Percentiles rank a stretch among this genome's conserved stretches.
Evolutionary conservation across 2,113 vertebrate species (phyloP).

Genomic region (Toxotes jaculatrix): DNA sequence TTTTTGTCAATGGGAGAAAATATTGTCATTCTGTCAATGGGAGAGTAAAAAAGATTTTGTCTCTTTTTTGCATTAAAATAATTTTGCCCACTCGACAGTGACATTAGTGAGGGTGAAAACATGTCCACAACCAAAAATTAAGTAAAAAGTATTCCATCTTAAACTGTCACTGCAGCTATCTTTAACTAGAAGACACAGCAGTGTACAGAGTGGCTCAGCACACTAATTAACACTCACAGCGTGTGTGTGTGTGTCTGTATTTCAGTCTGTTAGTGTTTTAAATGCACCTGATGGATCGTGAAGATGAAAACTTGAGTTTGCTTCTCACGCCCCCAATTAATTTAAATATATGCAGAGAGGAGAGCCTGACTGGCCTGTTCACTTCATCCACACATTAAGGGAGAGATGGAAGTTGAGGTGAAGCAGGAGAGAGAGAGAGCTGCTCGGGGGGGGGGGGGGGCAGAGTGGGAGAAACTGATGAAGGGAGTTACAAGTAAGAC

Average conservation of each 20-base stretch:
- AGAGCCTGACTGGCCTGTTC: conserved; percentile 56
- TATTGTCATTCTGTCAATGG: neutral
- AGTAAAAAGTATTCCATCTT: conserved; percentile 10
- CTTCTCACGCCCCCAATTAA: conserved; percentile 77
- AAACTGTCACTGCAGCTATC: conserved; percentile 33
- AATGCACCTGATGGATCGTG: conserved; percentile 75
- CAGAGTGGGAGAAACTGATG: neutral
- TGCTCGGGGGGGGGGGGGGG: neutral
- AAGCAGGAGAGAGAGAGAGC: conserved; percentile 1
- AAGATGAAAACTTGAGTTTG: conserved; percentile 78
- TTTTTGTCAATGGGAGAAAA: neutral
- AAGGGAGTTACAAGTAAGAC: neutral
- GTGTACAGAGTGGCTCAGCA: conserved; percentile 44
- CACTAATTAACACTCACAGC: conserved; percentile 73
- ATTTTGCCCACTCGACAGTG: neutral
- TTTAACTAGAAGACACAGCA: conserved; percentile 40
- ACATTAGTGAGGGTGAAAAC: neutral
- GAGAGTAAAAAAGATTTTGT: neutral
- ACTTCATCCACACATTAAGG: conserved; percentile 56
- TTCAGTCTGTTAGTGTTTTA: conserved; percentile 43
- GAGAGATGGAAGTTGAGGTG: conserved; percentile 28
- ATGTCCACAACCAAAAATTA: conserved; percentile 25
- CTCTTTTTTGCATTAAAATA: neutral
- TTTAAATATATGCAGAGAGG: conserved; percentile 80
- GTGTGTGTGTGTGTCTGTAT: conserved; percentile 21